Base-by-base conservation (phyloP, 2,797 vertebrate genomes). In the Spheniscus humboldti region DNA sequence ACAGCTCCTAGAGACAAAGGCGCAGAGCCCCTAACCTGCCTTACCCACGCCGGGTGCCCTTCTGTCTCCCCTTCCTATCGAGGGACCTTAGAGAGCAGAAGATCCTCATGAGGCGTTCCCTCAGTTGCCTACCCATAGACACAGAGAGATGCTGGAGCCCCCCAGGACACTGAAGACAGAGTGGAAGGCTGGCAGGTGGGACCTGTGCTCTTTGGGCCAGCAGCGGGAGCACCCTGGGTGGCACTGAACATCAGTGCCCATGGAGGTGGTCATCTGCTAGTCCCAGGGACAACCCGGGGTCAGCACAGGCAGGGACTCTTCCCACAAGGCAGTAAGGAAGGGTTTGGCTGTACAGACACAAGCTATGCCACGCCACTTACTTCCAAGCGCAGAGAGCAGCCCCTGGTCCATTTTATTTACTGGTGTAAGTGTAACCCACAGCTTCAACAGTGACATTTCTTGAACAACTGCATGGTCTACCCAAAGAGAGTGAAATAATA, bases 81-180 rank as follows among this genome's bases (percentile, higher is more conserved):
- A 50, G 33, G 18, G 5, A 47, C 18, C 11, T 31, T 41, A 43
- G 41, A 53, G 22, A 91, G 48, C 73, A 37, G 33, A 73, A 33
- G 50, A 64, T 31, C 25, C 12, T 37, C 62, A 11, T 0, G 2
- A 84, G 41, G 8, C 3, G 4, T 25, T 47, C 1, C 8, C 35
- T 33, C 1, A 0, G 28, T 27, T 45, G n/a, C 33, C 45, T 63
- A 28, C 8, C 45, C 17, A 1, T 28, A 67, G 64, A 24, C 63
- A 52, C 1, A 1, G 55, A 79, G 45, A 31, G 11, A 22, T 53
- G 17, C 1, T 63, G 31, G 67, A 90, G 15, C 4, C 9, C 25
- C 22, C 5, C 17, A 19, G 35, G 39, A 30, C 57, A 30, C 18
- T 18, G 52, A 24, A 76, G 55, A 30, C 11, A n/a, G 53, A 25